These are phyloP conservation scores for Drosophila seguyi DNA, from an alignment of 1,140 invertebrate genomes.

Conservation along the genomic window DNA sequence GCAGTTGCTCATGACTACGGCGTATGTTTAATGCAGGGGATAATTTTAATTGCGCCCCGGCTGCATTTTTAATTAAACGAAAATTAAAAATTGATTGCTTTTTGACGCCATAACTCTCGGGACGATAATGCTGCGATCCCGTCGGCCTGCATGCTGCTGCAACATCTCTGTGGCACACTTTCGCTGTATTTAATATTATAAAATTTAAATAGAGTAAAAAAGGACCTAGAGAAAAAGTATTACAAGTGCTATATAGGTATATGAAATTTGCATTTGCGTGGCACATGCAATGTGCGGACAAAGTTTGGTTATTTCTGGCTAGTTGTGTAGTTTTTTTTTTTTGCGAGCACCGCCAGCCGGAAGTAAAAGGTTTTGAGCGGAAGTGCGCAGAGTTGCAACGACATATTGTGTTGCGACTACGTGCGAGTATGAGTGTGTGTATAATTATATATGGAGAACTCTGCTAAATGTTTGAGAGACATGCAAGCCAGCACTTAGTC, in stretches of 20 bases:
- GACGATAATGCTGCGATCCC: constrained; percentile 39
- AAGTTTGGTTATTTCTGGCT: constrained; percentile 60
- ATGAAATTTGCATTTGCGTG: constrained; percentile 64
- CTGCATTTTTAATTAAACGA: constrained; percentile 79
- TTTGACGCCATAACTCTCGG: constrained; percentile 70
- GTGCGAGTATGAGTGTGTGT: constrained; percentile 13
- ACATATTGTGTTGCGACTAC: constrained; percentile 39
- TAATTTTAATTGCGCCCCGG: constrained; percentile 70
- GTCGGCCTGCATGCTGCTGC: constrained; percentile 8
- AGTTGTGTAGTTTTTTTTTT: constrained; percentile 60
- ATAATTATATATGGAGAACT: constrained; percentile 67
- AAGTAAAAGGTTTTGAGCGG: constrained; percentile 79
- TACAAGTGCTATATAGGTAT: constrained; percentile 15
- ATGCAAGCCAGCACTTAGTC: constrained; percentile 53
- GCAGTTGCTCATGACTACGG: constrained; percentile 10
- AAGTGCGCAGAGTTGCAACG: constrained; percentile 72
- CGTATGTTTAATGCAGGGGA: constrained; percentile 43
- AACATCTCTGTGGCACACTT: constrained; percentile 51
- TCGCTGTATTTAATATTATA: constrained; percentile 31
- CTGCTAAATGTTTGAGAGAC: constrained; percentile 60
- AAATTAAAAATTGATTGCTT: constrained; percentile 84
- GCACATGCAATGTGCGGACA: constrained; percentile 65
- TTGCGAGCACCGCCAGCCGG: constrained; percentile 55
- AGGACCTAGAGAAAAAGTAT: constrained; percentile 10
- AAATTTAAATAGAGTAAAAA: constrained; percentile 31